Conservation (phyloP, 2,888 invertebrate species). For the Dolomedes plantarius region DNA sequence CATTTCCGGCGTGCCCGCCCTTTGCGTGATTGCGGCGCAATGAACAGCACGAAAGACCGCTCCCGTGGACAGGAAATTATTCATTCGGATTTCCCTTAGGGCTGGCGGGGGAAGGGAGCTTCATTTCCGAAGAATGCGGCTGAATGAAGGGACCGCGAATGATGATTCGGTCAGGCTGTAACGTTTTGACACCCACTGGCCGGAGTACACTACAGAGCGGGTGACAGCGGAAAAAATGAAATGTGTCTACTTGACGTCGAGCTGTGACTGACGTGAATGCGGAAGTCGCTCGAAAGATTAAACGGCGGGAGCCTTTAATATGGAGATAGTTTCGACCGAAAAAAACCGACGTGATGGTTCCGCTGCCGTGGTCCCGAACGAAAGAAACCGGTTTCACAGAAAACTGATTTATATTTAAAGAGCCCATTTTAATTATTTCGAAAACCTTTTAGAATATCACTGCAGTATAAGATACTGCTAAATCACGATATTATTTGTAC, state of each 20-base stretch:
- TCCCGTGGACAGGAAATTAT: slow-evolving; percentile 69
- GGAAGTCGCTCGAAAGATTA: background rate
- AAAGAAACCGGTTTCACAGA: background rate
- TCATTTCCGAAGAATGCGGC: slow-evolving; percentile 61
- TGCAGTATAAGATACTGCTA: too few species aligned
- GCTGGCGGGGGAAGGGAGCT: slow-evolving; percentile 17
- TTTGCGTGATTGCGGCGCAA: slow-evolving; percentile 63
- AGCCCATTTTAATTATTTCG: too few species aligned
- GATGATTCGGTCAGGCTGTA: slow-evolving; percentile 47
- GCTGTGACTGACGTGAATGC: slow-evolving; percentile 9
- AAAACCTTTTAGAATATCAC: too few species aligned
- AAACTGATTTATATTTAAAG: too few species aligned
- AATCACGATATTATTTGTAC: too few species aligned
- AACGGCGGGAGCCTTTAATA: background rate
- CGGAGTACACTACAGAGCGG: background rate
- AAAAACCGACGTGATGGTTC: background rate
- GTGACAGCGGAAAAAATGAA: slow-evolving; percentile 15
- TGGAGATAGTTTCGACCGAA: background rate
- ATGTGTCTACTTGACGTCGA: background rate
- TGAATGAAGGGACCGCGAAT: slow-evolving; percentile 42
- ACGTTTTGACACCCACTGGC: slow-evolving; percentile 41
- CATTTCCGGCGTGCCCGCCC: slow-evolving; percentile 69
- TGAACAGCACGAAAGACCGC: slow-evolving; percentile 55
- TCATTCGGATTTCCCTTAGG: slow-evolving; percentile 52
- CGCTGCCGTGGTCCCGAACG: background rate